Conservation (phyloP, 2,888 invertebrate genomes). For the Neoscelio sp. region DNA sequence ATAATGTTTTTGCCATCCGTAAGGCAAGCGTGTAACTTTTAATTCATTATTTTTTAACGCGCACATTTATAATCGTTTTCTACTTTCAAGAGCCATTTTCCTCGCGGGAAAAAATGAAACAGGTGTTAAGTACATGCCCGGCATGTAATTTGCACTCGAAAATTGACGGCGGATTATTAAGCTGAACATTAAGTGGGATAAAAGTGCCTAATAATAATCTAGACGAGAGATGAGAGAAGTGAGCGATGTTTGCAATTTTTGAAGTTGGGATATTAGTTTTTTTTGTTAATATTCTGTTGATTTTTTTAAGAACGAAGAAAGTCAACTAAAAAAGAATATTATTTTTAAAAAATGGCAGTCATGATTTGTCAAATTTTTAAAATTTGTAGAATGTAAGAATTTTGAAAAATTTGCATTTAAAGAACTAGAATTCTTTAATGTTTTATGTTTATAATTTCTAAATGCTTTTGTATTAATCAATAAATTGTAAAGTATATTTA, state of each 20-base stretch:
- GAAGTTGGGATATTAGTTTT: too few relatives aligned
- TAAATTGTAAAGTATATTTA: too few relatives aligned
- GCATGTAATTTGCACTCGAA: slow-evolving; percentile 55
- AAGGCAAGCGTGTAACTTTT: too few relatives aligned
- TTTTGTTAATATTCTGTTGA: background rate
- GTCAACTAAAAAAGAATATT: too few relatives aligned
- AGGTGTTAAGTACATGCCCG: slow-evolving; percentile 36
- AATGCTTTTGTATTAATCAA: too few relatives aligned
- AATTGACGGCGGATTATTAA: slow-evolving; percentile 48
- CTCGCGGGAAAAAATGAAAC: slow-evolving; percentile 15
- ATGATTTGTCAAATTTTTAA: too few relatives aligned
- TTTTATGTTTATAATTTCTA: too few relatives aligned
- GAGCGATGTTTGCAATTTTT: slow-evolving; percentile 4
- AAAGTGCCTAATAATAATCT: slow-evolving; percentile 44
- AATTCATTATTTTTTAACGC: slow-evolving; percentile 17
- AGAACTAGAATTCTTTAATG: too few relatives aligned
- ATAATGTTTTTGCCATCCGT: slow-evolving; percentile 7
- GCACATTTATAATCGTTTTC: slow-evolving; percentile 36
- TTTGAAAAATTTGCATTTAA: too few relatives aligned
- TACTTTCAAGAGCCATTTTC: slow-evolving; percentile 40
- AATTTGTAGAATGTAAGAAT: too few relatives aligned
- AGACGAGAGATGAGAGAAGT: background rate
- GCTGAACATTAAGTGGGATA: slow-evolving; percentile 15
- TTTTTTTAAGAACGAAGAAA: too few relatives aligned
- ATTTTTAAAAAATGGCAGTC: too few relatives aligned